Percentiles rank a stretch among this genome's conserved stretches.
Conservation (phyloP, 2,888 invertebrate genomes). For the Leptothorax acervorum region DNA sequence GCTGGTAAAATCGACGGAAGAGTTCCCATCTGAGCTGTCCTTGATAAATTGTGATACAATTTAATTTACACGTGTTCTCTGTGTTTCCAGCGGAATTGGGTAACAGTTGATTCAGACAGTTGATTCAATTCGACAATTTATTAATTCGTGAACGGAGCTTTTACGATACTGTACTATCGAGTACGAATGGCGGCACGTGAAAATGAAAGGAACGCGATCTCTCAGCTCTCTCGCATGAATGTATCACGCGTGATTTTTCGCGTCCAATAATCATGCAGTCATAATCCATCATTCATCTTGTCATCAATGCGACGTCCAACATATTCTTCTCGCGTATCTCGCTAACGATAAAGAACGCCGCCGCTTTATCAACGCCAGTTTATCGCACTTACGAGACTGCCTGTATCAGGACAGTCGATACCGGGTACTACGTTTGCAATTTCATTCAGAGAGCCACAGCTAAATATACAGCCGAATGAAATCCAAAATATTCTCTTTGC, state of each 20-base stretch:
- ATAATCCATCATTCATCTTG: neutral
- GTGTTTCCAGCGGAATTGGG: neutral
- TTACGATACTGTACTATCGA: neutral
- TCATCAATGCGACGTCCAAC: neutral
- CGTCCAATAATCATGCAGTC: neutral
- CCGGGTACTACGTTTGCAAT: neutral
- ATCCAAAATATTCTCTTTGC: constrained; percentile 15
- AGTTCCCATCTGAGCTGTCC: neutral
- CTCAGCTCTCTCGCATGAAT: neutral
- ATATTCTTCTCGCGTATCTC: neutral
- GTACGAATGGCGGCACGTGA: neutral
- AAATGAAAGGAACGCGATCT: neutral
- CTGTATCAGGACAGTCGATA: neutral
- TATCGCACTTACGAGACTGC: neutral
- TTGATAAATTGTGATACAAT: neutral
- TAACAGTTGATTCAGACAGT: neutral
- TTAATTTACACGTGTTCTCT: neutral
- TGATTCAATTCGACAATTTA: constrained; percentile 1
- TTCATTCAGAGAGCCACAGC: neutral
- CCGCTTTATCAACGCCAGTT: neutral
- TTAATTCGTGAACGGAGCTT: neutral
- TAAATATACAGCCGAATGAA: neutral
- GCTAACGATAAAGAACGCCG: constrained; percentile 1
- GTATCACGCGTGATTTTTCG: neutral
- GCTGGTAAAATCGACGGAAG: neutral